Evolutionary conservation across 2,888 invertebrate species (phyloP).

Genomic region (Allophyes oxyacanthae): DNA sequence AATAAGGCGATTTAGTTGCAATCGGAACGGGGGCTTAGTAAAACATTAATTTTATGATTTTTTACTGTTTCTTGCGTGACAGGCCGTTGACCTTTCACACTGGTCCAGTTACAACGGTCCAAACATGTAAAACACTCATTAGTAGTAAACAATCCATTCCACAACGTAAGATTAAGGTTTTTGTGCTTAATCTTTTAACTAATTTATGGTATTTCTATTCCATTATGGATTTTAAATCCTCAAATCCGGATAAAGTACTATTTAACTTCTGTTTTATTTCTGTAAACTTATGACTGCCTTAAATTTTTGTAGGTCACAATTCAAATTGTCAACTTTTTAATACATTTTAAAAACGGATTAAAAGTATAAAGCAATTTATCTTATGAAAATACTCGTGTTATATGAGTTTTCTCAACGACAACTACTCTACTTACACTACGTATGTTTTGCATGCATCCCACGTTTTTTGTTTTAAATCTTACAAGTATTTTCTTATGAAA

Average conservation of each 20-base stretch:
- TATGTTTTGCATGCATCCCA: too few relatives aligned
- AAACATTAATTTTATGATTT: conserved; percentile 58
- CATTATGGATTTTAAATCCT: conserved; percentile 18
- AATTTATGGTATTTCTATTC: conserved; percentile 31
- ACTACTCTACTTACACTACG: too few relatives aligned
- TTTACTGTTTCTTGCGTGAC: conserved; percentile 56
- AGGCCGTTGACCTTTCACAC: conserved; percentile 62
- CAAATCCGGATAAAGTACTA: too few relatives aligned
- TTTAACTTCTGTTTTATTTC: too few relatives aligned
- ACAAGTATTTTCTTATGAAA: too few relatives aligned
- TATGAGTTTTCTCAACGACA: neutral
- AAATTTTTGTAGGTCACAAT: too few relatives aligned
- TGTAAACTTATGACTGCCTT: too few relatives aligned
- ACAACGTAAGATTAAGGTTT: conserved; percentile 41
- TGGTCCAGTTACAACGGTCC: conserved; percentile 72
- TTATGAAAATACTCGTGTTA: too few relatives aligned
- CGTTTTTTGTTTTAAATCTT: too few relatives aligned
- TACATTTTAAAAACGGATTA: too few relatives aligned
- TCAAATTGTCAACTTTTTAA: too few relatives aligned
- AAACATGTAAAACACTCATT: conserved; percentile 60
- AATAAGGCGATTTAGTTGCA: conserved; percentile 61
- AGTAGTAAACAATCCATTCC: conserved; percentile 60
- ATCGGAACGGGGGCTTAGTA: conserved; percentile 54
- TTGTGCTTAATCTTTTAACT: conserved; percentile 27
- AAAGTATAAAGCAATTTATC: too few relatives aligned